These are phyloP conservation scores for Columbina picui DNA, from an alignment of 2,113 vertebrate genomes.

Conservation along the genomic window DNA sequence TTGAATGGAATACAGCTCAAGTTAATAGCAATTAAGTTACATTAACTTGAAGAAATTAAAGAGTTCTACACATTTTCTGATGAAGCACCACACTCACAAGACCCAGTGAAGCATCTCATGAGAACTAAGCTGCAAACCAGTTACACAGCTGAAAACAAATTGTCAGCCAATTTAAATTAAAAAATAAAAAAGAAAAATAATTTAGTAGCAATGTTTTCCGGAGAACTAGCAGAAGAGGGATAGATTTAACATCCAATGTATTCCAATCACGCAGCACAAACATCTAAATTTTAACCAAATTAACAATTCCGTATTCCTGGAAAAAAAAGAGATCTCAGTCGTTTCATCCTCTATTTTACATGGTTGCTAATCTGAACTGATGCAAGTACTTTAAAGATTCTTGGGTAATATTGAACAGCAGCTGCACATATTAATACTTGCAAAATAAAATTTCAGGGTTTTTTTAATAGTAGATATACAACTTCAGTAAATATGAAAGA, in stretches of 20 bases:
- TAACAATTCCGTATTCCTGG: neutral
- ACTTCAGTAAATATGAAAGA: neutral
- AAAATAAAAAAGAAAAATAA: neutral
- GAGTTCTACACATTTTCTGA: slow-evolving; percentile 1
- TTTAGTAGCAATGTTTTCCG: neutral
- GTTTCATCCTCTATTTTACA: neutral
- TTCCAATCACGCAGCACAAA: slow-evolving; percentile 9
- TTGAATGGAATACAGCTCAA: slow-evolving; percentile 40
- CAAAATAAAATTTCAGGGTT: neutral
- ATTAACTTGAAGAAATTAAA: slow-evolving; percentile 55
- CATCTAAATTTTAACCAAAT: slow-evolving; percentile 7
- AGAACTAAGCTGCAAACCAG: slow-evolving; percentile 20
- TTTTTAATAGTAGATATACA: neutral
- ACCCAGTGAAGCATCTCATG: slow-evolving; percentile 36
- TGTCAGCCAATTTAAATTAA: neutral
- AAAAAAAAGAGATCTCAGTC: neutral
- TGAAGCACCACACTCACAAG: slow-evolving; percentile 49
- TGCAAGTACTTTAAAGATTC: neutral
- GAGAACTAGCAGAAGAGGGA: neutral
- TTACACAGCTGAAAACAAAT: neutral
- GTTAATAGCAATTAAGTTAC: slow-evolving; percentile 42
- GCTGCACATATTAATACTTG: neutral
- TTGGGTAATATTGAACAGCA: neutral
- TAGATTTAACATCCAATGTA: neutral
- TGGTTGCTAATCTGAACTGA: neutral